Evolutionary conservation across 2,113 vertebrate genomes (phyloP), one percentile per base, ranked within the genome.

Genomic region (Colistium nudipinnis): DNA sequence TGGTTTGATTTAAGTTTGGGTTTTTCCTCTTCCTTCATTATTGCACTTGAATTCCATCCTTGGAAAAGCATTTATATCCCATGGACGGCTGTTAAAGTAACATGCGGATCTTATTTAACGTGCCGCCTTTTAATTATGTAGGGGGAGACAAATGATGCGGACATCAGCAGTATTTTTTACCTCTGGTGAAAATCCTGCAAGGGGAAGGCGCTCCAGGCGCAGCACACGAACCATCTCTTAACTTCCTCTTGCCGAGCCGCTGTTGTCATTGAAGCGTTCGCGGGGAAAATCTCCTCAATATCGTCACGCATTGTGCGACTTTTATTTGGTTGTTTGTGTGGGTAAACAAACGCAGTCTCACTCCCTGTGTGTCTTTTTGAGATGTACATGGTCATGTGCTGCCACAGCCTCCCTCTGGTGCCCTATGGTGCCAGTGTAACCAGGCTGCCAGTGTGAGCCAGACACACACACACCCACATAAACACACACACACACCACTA

Each of bases 371-470:
- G 48, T 61, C 36, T 71, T 27, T 30, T 1, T 19, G 35, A 45
- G 62, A 22, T 66, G 19, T 53, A 47, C 67, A n/a, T 60, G 74
- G 31, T 81, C 39, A 28, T 87, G 74, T 81, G 61, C 53, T 54
- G 36, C 35, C 19, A 30, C 35, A 71, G 24, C 39, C 61, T 67
- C 69, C 14, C 43, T 59, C 61, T 83, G 77, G 81, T 88, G 78
- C 75, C 71, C 66, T 39, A 66, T 64, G 78, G 76, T 92, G 87
- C 82, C 89, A 87, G 84, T 73, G 53, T 59, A 77, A 69, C 76
- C 59, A 73, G 78, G 70, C 80, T 70, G 49, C 33, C 54, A 76
- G 45, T 25, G 61, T 68, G 54, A 74, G 47, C 36, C 54, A 36
- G 36, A 62, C 30, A 17, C 69, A 35, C 20, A 17, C 52, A 7